phyloP scores from a whole-genome alignment of 2,888 invertebrate species.

The Tineola bisselliella region DNA sequence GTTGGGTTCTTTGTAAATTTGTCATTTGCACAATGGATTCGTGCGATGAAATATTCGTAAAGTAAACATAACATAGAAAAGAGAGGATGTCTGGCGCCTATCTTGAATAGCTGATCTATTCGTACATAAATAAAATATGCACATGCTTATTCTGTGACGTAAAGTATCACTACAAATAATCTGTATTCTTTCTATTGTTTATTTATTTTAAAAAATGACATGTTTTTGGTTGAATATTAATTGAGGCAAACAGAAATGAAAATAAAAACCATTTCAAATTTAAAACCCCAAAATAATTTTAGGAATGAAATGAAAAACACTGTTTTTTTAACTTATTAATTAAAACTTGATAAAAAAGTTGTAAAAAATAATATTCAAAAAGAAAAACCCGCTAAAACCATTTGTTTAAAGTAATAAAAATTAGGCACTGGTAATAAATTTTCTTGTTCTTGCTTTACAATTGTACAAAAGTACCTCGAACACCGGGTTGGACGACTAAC shows the following conservation, averaged over 20 bases:
- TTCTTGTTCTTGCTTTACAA: background rate
- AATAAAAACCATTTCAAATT: too few relatives aligned
- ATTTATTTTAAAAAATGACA: too few relatives aligned
- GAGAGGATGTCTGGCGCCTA: background rate
- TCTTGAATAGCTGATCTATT: background rate
- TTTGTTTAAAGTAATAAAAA: background rate
- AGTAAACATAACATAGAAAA: background rate
- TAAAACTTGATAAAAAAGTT: too few relatives aligned
- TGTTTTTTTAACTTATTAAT: too few relatives aligned
- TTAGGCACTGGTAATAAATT: background rate
- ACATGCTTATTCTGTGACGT: background rate
- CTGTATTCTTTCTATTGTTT: too few relatives aligned
- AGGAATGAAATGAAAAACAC: too few relatives aligned
- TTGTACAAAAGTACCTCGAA: background rate
- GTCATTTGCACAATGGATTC: constrained; percentile 5
- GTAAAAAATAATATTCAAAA: too few relatives aligned
- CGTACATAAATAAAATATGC: background rate
- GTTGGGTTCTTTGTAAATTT: background rate
- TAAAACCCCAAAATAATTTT: too few relatives aligned
- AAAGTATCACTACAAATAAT: too few relatives aligned
- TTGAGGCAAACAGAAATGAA: too few relatives aligned
- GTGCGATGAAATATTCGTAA: background rate
- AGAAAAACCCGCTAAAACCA: too few relatives aligned
- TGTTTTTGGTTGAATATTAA: too few relatives aligned
- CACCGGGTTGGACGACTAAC: background rate